These are phyloP conservation scores for Vulpes lagopus DNA, from an alignment of 2,113 vertebrate genomes.

Conservation along the genomic window DNA sequence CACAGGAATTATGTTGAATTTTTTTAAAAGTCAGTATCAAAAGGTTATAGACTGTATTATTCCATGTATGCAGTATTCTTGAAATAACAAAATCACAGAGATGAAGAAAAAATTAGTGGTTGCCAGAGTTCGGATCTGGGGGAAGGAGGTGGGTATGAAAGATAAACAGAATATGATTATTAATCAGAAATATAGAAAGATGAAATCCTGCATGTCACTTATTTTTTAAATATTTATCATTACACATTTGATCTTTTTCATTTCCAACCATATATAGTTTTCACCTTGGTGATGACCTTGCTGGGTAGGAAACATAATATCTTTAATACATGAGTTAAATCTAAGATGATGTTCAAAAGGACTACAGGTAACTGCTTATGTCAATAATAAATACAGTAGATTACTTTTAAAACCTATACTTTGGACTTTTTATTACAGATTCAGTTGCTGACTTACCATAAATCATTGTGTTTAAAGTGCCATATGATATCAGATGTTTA, in stretches of 20 bases:
- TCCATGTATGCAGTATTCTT: slow-evolving; percentile 34
- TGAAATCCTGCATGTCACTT: slow-evolving; percentile 69
- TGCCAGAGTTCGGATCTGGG: neutral
- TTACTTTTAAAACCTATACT: slow-evolving; percentile 83
- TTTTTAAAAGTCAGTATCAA: neutral
- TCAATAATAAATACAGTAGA: slow-evolving; percentile 86
- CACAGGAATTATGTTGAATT: neutral
- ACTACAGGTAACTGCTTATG: slow-evolving; percentile 85
- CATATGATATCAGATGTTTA: slow-evolving; percentile 84
- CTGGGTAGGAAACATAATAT: slow-evolving; percentile 74
- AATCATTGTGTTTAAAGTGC: slow-evolving; percentile 87
- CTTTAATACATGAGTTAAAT: slow-evolving; percentile 82
- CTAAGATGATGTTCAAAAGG: slow-evolving; percentile 79
- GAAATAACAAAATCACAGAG: slow-evolving; percentile 54
- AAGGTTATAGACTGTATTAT: neutral
- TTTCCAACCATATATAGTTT: slow-evolving; percentile 66
- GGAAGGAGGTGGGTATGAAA: neutral
- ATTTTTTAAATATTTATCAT: slow-evolving; percentile 71
- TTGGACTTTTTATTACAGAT: slow-evolving; percentile 83
- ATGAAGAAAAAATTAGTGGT: slow-evolving; percentile 52
- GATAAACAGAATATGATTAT: slow-evolving; percentile 63
- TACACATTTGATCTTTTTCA: slow-evolving; percentile 72
- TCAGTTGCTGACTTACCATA: slow-evolving; percentile 84
- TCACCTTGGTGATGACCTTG: slow-evolving; percentile 87
- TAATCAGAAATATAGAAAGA: slow-evolving; percentile 65